Evolutionary conservation across 2,888 invertebrate species (phyloP), one percentile per base, ranked within the genome.

Genomic region (Pristionchus japonicus): DNA sequence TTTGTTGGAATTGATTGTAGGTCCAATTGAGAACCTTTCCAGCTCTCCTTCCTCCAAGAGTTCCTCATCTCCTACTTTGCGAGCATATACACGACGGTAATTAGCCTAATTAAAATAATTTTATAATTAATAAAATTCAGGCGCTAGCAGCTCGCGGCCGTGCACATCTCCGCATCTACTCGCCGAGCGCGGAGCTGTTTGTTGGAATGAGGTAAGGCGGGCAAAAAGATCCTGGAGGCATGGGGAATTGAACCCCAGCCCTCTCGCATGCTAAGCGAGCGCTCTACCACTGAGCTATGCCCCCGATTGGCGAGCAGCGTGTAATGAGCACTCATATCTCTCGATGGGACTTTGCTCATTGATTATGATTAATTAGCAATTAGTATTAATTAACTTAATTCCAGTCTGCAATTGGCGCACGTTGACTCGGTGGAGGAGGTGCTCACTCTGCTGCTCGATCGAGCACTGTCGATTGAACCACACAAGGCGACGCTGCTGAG

Each of bases 31-130:
- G n/a, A 17, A 52, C 4, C 15, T 23, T 83, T 52, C 52, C 13
- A 43, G 52, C 13, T 49, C 37, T 82, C 84, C 4, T 43, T 43
- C 61, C 64, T 90, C 9, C 87, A 86, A 9, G 34, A 82, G 17
- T 90, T 89, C 85, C 85, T 90, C 23, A 86, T 90, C 61, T 88
- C 88, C 34, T 88, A 82, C 88, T 90, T 90, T 57, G 87, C 88
- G 11, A 88, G 89, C 37, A 52, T 90, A 31, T 90, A 87, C 88
- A 89, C 77, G 1, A 40, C 52, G 61, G 87, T 87, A 47, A 23
- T 47, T 27, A 7, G 2, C 23, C 23, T 52, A 0, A 52, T n/a
- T 57, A n/a, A 7, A 70, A 9, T 43, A 17, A 17, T 47, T 52
- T 31, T 31, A 34, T 15, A 52, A 31, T 34, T 3, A 20, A 23